Conservation (phyloP, 2,113 vertebrate genomes). For the Turnix velox region DNA sequence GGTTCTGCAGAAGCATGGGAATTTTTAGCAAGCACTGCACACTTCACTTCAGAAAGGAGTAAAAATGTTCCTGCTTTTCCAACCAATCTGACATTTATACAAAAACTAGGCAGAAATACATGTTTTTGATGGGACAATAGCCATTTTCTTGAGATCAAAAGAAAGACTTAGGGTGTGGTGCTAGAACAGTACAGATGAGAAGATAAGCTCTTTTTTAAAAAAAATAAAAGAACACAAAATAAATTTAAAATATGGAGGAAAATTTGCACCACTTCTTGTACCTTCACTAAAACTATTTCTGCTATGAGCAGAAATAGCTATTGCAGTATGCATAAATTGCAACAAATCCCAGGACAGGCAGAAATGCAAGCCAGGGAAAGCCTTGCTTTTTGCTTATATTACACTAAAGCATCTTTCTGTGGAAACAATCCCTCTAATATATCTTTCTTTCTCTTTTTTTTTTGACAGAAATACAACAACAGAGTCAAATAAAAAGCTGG, state of each 20-base stretch:
- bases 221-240: not conserved
- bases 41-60: conserved; percentile 7
- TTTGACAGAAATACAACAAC: conserved; percentile 25
- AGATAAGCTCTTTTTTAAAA: not conserved
- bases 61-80: conserved; percentile 24
- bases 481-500: conserved; percentile 35
- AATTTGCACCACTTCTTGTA: not conserved
- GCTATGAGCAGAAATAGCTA: not conserved
- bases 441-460: conserved; percentile 15
- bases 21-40: conserved; percentile 15
- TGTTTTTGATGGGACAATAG: not conserved
- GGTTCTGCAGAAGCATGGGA: conserved; percentile 28
- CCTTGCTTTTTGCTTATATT: not conserved
- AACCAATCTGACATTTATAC: not conserved
- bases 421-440: not conserved
- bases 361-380: conserved; percentile 13
- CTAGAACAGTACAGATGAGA: not conserved
- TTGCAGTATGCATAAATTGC: not conserved
- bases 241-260: not conserved
- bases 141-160: not conserved
- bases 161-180: not conserved
- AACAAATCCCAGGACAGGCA: not conserved
- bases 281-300: not conserved
- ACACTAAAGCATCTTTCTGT: not conserved
- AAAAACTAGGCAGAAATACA: not conserved